A percentile compares a stretch with the other conserved stretches of the same genome.
Conservation (phyloP, 2,888 invertebrate species). For the Metallyticus violacea region DNA sequence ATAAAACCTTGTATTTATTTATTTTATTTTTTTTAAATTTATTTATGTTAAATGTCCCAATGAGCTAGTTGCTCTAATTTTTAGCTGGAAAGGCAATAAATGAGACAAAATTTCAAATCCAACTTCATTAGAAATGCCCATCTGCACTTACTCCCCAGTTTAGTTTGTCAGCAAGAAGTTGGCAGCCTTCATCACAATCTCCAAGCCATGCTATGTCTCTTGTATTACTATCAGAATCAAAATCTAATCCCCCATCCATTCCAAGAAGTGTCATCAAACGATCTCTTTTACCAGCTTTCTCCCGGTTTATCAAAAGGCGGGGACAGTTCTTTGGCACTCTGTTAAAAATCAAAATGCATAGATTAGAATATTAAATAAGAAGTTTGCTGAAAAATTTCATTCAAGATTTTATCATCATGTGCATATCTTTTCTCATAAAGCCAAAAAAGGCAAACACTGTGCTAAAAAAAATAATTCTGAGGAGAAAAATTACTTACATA, state of each 20-base stretch:
- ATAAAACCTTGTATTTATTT: too few species aligned
- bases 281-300: constrained; percentile 50
- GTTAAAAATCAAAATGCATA: constrained; percentile 24
- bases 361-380: not conserved
- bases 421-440: too few species aligned
- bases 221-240: constrained; percentile 60
- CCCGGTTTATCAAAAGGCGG: constrained; percentile 82
- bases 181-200: constrained; percentile 79
- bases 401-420: constrained; percentile 22
- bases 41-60: too few species aligned
- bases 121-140: too few species aligned
- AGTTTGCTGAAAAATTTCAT: too few species aligned
- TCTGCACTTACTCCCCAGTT: constrained; percentile 69
- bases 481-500: too few species aligned
- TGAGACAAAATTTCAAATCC: too few species aligned
- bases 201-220: constrained; percentile 81
- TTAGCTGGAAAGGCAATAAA: too few species aligned
- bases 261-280: constrained; percentile 46
- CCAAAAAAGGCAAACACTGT: too few species aligned
- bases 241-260: constrained; percentile 60
- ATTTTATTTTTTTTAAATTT: too few species aligned
- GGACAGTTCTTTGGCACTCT: constrained; percentile 71
- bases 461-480: too few species aligned
- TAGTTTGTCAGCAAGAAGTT: constrained; percentile 67
- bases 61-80: too few species aligned